These are phyloP conservation scores for Pipra filicauda DNA, from an alignment of 2,113 vertebrate species.

Conservation along the genomic window DNA sequence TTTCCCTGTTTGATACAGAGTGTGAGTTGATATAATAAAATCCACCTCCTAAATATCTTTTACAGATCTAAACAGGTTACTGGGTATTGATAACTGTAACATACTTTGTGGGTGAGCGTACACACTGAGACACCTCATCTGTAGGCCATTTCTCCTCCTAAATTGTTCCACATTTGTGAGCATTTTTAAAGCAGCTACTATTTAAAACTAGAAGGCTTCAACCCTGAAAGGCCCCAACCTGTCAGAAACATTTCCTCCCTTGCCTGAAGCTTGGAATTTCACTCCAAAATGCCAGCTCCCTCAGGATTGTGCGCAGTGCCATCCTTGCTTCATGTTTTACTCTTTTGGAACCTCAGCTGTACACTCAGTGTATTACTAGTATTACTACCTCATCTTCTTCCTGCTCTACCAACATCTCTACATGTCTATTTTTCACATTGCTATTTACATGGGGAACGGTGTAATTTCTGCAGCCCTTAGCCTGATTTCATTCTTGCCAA, in stretches of 20 bases:
- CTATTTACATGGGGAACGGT: background rate
- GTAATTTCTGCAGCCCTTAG: background rate
- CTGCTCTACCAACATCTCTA: background rate
- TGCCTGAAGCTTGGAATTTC: slow-evolving; percentile 50
- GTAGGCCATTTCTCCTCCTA: background rate
- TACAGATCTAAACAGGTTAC: background rate
- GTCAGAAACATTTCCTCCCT: slow-evolving; percentile 55
- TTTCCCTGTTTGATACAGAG: background rate
- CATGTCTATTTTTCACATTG: background rate
- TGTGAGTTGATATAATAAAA: background rate
- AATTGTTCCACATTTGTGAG: slow-evolving; percentile 24
- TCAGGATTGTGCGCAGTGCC: background rate
- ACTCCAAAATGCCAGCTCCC: slow-evolving; percentile 5
- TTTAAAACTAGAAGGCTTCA: slow-evolving; percentile 47
- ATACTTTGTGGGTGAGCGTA: background rate
- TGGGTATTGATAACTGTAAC: background rate
- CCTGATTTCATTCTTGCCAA: background rate
- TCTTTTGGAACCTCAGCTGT: background rate
- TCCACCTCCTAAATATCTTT: background rate
- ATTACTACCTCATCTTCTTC: background rate
- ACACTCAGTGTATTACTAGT: background rate
- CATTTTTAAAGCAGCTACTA: slow-evolving; percentile 12
- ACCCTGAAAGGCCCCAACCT: slow-evolving; percentile 45
- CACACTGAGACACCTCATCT: background rate
- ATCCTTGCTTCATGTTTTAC: background rate